These are phyloP conservation scores for Mycetomoellerius zeteki DNA, from an alignment of 1,140 invertebrate genomes.

Conservation along the genomic window DNA sequence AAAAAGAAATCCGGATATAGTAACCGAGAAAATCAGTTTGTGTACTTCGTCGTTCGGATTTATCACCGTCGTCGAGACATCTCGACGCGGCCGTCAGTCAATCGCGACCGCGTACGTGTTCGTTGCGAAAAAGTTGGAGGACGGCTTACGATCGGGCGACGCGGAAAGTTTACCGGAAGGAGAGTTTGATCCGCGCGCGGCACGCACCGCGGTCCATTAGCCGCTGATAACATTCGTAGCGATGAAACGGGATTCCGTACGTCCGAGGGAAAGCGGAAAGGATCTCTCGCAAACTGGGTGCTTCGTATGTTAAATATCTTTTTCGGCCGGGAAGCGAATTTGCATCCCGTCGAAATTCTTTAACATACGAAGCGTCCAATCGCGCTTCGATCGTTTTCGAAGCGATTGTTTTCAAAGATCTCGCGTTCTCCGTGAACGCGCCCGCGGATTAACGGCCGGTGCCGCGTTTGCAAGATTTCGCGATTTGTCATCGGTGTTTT, in stretches of 20 bases:
- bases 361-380: constrained; percentile 30
- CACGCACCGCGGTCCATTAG: constrained; percentile 14
- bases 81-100: constrained; percentile 22
- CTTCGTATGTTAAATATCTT: constrained; percentile 22
- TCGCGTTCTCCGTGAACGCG: background rate
- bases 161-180: background rate
- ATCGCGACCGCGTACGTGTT: constrained; percentile 20
- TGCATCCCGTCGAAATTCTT: constrained; percentile 13
- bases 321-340: background rate
- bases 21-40: constrained; percentile 53
- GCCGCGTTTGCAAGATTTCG: constrained; percentile 10
- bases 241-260: background rate
- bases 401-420: background rate
- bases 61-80: constrained; percentile 35
- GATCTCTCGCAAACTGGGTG: constrained; percentile 5
- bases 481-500: constrained; percentile 7
- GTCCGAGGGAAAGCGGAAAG: background rate
- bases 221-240: background rate
- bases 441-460: background rate
- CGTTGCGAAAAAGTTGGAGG: constrained; percentile 6
- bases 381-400: background rate
- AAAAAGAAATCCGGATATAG: background rate
- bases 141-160: constrained; percentile 32
- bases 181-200: constrained; percentile 20
- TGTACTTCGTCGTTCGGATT: constrained; percentile 25